Evolutionary conservation across 2,888 invertebrate genomes (phyloP), one percentile per base, ranked within the genome.

Genomic region (Zelleria hepariella): DNA sequence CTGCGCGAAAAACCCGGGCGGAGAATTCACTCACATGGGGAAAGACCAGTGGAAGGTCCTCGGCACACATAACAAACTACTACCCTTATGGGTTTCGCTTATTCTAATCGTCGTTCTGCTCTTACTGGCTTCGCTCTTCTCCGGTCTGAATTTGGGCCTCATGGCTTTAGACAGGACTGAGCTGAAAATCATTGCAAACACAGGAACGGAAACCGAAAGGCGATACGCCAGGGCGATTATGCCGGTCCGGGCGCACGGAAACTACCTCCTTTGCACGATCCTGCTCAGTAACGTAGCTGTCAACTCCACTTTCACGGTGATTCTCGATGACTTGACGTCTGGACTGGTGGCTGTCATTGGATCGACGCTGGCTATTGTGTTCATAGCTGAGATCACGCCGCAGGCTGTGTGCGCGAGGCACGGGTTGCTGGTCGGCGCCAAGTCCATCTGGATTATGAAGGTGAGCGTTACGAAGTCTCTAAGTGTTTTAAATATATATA

Each of bases 371-470:
- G 94, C 96, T 57, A 99, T 99, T 72, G 99, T 99, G 64, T 92
- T 99, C 63, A 96, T 98, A 76, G 99, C 99, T 67, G 99, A 99
- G 91, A 99, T 99, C 68, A 95, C 98, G 49, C 99, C 99, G 0
- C 95, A 96, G 78, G 98, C 98, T 10, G 92, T 98, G 61, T 99
- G 98, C 75, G 98, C 98, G 0, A 91, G 98, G 26, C 96, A 98
- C 77, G 99, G 99, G 0, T 85, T 99, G 62, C 94, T 96, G 1
- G 92, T 99, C 59, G 99, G 99, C 23, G 99, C 99, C 1, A 95
- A 95, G 80, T 99, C 99, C 60, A 96, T 98, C 65, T 94, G 92
- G 87, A 91, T 99, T 61, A 99, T 99, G 67, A 96, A 96, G 89
- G 86, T 86, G 15, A 61, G 74, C 62, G 5, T 32, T 32, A n/a